These are phyloP conservation scores for Montipora capitata DNA, from an alignment of 92 coral and sea anemone genomes.

Conservation along the genomic window DNA sequence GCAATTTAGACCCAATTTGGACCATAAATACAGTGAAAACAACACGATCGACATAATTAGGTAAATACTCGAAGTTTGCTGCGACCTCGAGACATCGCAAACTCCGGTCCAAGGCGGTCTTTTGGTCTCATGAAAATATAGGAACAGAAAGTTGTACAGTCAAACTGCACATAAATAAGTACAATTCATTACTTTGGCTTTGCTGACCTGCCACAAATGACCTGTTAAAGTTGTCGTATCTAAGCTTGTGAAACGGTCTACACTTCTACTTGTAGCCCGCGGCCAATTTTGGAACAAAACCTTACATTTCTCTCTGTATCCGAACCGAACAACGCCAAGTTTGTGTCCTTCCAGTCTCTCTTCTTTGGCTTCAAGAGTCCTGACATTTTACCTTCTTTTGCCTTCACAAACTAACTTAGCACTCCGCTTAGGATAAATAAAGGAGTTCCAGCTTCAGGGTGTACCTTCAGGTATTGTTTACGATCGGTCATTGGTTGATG, in stretches of 20 bases:
- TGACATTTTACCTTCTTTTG: constrained; percentile 63
- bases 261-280: no score
- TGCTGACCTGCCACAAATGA: neutral
- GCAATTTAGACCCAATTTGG: neutral
- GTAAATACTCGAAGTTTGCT: no score
- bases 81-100: no score
- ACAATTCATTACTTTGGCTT: neutral
- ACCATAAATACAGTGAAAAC: no score
- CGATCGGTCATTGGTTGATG: constrained; percentile 6
- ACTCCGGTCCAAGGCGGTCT: no score
- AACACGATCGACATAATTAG: no score
- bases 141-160: neutral
- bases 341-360: constrained; percentile 89
- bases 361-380: constrained; percentile 93
- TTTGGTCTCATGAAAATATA: no score
- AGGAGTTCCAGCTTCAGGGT: constrained; percentile 26
- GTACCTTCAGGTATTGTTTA: neutral
- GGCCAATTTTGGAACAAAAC: constrained; percentile 17
- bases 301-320: constrained; percentile 92
- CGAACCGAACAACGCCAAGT: constrained; percentile 92
- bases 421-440: neutral
- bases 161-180: neutral
- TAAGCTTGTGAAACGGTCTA: no score
- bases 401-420: neutral
- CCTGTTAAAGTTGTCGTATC: neutral